Base-by-base conservation (phyloP, 2,888 invertebrate genomes). In the Choreutis nemorana region DNA sequence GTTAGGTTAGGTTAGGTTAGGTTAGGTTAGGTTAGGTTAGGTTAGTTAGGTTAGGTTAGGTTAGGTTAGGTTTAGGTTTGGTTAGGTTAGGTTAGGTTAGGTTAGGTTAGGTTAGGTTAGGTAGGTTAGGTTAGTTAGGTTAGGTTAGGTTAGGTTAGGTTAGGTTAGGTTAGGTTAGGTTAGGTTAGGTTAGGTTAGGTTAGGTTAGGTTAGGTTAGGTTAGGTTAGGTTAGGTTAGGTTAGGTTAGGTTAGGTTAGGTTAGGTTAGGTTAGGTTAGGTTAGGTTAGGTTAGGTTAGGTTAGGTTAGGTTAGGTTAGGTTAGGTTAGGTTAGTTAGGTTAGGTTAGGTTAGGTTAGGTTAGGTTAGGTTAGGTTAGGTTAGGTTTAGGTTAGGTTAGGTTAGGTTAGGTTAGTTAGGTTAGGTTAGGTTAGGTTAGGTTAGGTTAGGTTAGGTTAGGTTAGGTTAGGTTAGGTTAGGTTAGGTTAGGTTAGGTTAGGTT, bases 191-290 rank as follows among this genome's bases (percentile, higher is more conserved):
- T 37, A 35, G 35, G 36, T 34, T 37, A 34, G 37, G 34, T 35
- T 38, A 33, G 35, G 36, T 37, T 34, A 32, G 35, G 37, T 32
- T 35, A 29, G 39, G 34, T 36, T 33, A 35, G 38, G 41, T 35
- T 37, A 33, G 37, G 35, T 38, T 36, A 35, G 40, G 40, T 36
- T 40, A 34, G 35, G 37, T 37, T 40, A 37, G 37, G 37, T 25
- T 25, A 25, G 25, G 26, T 26, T 26, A 28, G 27, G 27, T 25
- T 28, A 22, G 15, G 22, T 14, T 23, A 21, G 30, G 27, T 30
- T 22, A 16, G 30, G 20, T 30, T 16, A 25, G 22, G 20, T 27
- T 22, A 22, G 28, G 23, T 29, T 14, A 14, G 26, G 14, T 23
- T 14, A 24, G 32, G 23, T 7, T 23, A n/a, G 9, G 23, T 23